A percentile compares a stretch with the other conserved stretches of the same genome.
Conservation (phyloP, 1,140 invertebrate species). For the Eriocheir sinensis region DNA sequence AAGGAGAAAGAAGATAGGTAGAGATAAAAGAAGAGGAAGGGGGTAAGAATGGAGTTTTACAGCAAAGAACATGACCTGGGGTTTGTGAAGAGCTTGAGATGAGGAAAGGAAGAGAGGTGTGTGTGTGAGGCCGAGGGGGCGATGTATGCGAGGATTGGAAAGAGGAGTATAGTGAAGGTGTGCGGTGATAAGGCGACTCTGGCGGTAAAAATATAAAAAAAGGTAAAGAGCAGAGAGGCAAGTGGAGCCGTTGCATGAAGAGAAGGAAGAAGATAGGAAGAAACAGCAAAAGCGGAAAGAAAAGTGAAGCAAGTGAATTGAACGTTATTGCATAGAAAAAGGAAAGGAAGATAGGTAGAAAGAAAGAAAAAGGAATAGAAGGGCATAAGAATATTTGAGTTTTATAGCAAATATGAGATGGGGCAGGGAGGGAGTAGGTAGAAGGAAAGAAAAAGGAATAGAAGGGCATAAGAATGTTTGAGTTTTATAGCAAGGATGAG, state of each 20-base stretch:
- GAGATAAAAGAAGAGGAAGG: background rate
- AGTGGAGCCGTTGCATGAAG: background rate
- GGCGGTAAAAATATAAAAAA: background rate
- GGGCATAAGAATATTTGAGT: background rate
- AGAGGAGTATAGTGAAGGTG: too few species aligned
- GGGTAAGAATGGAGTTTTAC: background rate
- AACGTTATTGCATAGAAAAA: background rate
- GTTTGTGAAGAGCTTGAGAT: background rate
- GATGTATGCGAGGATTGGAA: too few species aligned
- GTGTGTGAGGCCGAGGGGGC: too few species aligned
- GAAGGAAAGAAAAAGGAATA: background rate
- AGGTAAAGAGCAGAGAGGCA: background rate
- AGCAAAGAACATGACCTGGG: background rate
- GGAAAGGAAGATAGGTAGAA: background rate
- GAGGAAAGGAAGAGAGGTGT: background rate
- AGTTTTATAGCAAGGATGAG: too few species aligned
- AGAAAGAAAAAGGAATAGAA: conserved; percentile 10
- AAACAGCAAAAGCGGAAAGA: background rate
- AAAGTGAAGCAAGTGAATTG: background rate
- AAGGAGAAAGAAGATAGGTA: background rate
- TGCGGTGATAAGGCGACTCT: too few species aligned
- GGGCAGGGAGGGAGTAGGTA: background rate
- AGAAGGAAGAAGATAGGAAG: background rate
- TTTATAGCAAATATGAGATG: background rate
- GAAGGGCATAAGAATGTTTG: background rate